phyloP scores from a whole-genome alignment of 1,140 invertebrate species.

The Meloidogyne hapla region DNA sequence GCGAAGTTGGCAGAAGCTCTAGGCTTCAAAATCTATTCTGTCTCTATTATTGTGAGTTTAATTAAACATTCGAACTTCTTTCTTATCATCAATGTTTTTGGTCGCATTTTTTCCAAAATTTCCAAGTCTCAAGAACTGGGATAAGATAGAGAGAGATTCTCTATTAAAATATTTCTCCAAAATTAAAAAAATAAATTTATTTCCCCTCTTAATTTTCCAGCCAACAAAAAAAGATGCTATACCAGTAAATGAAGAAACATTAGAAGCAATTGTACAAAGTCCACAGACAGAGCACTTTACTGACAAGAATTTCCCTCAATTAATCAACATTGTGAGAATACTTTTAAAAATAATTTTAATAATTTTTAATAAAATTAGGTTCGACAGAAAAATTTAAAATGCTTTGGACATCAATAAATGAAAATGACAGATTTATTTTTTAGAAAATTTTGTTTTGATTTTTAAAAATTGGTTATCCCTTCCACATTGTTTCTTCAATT shows the following conservation, averaged over 20 bases:
- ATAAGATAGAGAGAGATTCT: neutral
- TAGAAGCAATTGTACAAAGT: slow-evolving; percentile 44
- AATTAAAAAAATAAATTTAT: slow-evolving; percentile 9
- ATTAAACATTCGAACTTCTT: neutral
- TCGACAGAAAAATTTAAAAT: slow-evolving; percentile 11
- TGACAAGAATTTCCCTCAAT: slow-evolving; percentile 45
- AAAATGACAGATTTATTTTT: neutral
- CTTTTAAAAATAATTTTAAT: neutral
- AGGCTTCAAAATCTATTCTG: slow-evolving; percentile 48
- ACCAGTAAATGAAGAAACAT: slow-evolving; percentile 45
- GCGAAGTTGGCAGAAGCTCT: slow-evolving; percentile 35
- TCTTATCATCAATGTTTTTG: too few relatives aligned
- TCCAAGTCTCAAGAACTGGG: too few relatives aligned
- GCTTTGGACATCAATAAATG: slow-evolving; percentile 12
- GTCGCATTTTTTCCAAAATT: too few relatives aligned
- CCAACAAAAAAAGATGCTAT: slow-evolving; percentile 36
- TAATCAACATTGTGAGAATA: slow-evolving; percentile 46
- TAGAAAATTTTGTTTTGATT: slow-evolving; percentile 6
- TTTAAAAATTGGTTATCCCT: neutral
- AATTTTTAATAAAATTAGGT: neutral
- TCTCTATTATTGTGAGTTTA: slow-evolving; percentile 48
- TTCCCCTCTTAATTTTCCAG: slow-evolving; percentile 32
- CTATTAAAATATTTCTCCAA: too few relatives aligned
- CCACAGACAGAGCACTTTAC: slow-evolving; percentile 31
- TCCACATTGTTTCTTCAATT: neutral